phyloP scores from a whole-genome alignment of 1,140 invertebrate species.

The Drosophila virilis region DNA sequence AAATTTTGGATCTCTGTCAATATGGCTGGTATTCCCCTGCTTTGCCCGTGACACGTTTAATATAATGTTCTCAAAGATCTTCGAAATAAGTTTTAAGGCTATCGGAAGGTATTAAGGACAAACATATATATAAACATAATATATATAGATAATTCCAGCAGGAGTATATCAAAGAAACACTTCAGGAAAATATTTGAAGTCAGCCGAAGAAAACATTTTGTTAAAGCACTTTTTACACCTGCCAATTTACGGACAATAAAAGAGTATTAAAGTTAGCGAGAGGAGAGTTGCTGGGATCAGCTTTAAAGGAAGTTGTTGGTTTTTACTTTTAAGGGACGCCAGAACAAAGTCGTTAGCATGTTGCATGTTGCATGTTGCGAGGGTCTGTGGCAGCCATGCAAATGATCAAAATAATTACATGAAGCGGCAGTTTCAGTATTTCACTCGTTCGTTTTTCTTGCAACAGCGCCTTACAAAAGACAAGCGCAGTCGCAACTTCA shows the following conservation, averaged over 20 bases:
- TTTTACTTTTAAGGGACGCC: conserved; percentile 27
- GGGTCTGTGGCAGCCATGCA: conserved; percentile 61
- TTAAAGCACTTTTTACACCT: too few relatives aligned
- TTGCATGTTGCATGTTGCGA: conserved; percentile 41
- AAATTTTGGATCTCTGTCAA: too few relatives aligned
- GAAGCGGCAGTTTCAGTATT: conserved; percentile 66
- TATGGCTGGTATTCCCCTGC: too few relatives aligned
- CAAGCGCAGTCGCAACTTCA: conserved; percentile 77
- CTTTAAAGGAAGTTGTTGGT: conserved; percentile 16
- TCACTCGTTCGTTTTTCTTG: conserved; percentile 15
- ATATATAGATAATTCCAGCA: too few relatives aligned
- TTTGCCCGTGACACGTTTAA: too few relatives aligned
- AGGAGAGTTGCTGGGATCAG: neutral
- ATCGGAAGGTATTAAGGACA: too few relatives aligned
- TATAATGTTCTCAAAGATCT: too few relatives aligned
- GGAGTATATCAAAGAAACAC: too few relatives aligned
- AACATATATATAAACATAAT: too few relatives aligned
- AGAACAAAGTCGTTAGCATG: conserved; percentile 57
- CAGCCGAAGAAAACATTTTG: too few relatives aligned
- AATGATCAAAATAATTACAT: conserved; percentile 83
- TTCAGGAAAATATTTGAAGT: too few relatives aligned
- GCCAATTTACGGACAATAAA: neutral
- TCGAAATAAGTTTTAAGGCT: too few relatives aligned
- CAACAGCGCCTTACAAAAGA: conserved; percentile 63
- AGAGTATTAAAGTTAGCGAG: neutral